Percentiles rank a stretch among this genome's conserved stretches.
These are phyloP conservation scores for Coregonus clupeaformis DNA, from an alignment of 2,113 vertebrate genomes.

Conservation along the genomic window DNA sequence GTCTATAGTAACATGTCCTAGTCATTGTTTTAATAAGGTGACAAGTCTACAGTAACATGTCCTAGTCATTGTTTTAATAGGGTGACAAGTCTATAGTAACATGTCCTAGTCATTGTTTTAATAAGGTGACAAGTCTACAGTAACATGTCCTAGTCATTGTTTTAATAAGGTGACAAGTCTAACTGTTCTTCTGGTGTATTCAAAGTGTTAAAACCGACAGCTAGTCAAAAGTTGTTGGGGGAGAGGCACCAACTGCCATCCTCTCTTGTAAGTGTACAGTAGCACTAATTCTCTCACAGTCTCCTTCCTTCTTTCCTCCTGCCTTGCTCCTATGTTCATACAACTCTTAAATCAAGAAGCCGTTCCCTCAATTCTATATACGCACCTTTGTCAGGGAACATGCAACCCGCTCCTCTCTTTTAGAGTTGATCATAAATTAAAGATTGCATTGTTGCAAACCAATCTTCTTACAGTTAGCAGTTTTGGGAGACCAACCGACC, in stretches of 20 bases:
- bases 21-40: too few species aligned
- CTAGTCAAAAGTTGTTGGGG: not conserved
- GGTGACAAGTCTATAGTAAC: too few species aligned
- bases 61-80: too few species aligned
- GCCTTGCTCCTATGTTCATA: constrained; percentile 4
- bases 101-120: not conserved
- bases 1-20: too few species aligned
- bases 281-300: not conserved
- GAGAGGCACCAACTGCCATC: not conserved
- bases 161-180: not conserved
- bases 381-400: constrained; percentile 51
- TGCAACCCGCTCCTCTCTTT: constrained; percentile 52
- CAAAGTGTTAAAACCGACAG: not conserved
- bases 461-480: constrained; percentile 79
- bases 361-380: constrained; percentile 18
- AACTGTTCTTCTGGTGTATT: not conserved
- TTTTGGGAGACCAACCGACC: constrained; percentile 62
- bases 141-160: not conserved
- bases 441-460: constrained; percentile 69
- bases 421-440: constrained; percentile 77
- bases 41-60: too few species aligned
- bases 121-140: not conserved
- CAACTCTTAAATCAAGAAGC: constrained; percentile 13
- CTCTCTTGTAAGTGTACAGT: not conserved
- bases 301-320: constrained; percentile 2